phyloP scores from a whole-genome alignment of 2,797 vertebrate genomes.

The Mus caroli region DNA sequence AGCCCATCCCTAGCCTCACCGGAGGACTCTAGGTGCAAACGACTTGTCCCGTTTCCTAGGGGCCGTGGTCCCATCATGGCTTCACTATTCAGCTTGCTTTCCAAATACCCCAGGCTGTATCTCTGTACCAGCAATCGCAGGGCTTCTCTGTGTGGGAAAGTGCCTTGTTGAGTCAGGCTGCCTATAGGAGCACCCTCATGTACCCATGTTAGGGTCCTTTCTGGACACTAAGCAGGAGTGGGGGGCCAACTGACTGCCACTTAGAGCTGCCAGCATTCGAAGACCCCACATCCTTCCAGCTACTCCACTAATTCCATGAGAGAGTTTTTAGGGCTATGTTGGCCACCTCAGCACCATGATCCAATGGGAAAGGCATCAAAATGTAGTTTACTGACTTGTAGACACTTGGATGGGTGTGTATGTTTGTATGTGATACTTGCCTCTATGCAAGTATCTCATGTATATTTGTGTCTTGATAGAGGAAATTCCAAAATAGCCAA shows the following conservation, averaged over 20 bases:
- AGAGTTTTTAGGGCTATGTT: rapidly evolving
- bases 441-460: background rate
- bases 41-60: background rate
- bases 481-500: background rate
- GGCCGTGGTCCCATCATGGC: background rate
- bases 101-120: too few relatives aligned
- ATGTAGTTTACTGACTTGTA: background rate
- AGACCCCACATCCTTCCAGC: background rate
- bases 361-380: background rate
- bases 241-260: background rate
- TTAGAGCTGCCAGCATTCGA: background rate
- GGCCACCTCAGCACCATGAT: rapidly evolving
- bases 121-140: background rate
- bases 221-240: background rate
- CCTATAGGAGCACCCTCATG: background rate
- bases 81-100: background rate
- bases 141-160: background rate
- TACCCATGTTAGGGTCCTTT: background rate
- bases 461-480: background rate
- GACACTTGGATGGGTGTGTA: too few relatives aligned
- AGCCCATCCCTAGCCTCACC: background rate
- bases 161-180: background rate
- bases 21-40: background rate
- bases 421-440: background rate
- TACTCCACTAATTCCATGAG: background rate